Base-by-base conservation (phyloP, 2,797 vertebrate species). In the Taenioides sp. region DNA sequence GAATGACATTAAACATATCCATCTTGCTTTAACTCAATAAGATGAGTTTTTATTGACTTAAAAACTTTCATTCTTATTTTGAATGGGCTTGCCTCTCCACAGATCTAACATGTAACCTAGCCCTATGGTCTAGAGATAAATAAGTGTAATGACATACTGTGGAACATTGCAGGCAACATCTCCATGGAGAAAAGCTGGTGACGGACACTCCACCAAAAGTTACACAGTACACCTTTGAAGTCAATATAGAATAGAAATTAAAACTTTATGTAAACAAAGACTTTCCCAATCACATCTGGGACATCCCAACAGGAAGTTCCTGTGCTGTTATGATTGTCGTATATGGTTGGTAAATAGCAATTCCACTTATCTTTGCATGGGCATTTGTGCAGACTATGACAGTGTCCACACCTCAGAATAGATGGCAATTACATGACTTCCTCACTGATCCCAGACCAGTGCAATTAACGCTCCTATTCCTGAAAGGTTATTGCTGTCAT, bases 401-500 rank as follows among this genome's bases (percentile, higher is more conserved):
- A n/a, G 23, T 59, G 63, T 74, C 71, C 68, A 67, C 84, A 47
- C 43, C 43, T 47, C 43, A 47, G 43, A 47, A 47, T 16, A 47
- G 81, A 83, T 73, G 67, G 71, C 78, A 90, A 87, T 88, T 91
- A 88, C 74, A 88, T 55, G 71, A 67, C 79, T 85, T 71, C 76
- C 81, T 65, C 50, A 82, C 83, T 89, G 88, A 90, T 88, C 80
- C 76, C 67, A 82, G 81, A 87, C 83, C 80, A 79, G 81, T 86
- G 77, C 90, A 92, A 93, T 92, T 91, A 93, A 91, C 91, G 86
- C 83, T 80, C 73, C 81, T 74, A 79, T 89, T 88, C 71, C 81
- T 86, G 74, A 92, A 92, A 93, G 90, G 92, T 93, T 93, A 92
- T 86, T 25, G 71, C 86, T 90, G 90, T 90, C 89, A 62, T 18